Conservation (phyloP, 2,797 vertebrate species). For the Pangasius sanitwongsei region DNA sequence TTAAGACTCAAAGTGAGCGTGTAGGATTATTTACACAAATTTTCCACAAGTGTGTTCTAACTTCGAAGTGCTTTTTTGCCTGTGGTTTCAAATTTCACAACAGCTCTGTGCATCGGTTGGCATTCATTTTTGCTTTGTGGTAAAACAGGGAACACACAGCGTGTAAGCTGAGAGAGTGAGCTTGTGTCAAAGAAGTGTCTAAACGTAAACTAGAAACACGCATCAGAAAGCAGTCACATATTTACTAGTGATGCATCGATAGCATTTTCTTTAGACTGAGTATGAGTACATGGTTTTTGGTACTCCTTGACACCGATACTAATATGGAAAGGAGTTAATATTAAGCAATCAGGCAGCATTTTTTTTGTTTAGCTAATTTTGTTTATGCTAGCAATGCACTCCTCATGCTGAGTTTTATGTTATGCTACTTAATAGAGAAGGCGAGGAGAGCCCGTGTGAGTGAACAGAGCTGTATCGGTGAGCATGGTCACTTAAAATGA, state of each 20-base stretch:
- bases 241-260: not conserved
- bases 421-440: not conserved
- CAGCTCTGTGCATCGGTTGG: not conserved
- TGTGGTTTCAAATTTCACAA: conserved; percentile 22
- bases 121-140: not conserved
- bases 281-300: not conserved
- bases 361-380: not conserved
- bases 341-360: not conserved
- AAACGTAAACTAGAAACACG: not conserved
- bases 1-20: conserved; percentile 1
- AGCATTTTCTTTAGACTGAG: not conserved
- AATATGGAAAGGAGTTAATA: not conserved
- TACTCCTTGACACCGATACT: not conserved
- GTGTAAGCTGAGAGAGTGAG: not conserved
- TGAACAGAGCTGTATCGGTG: too few species aligned
- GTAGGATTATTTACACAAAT: not conserved
- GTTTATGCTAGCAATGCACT: not conserved
- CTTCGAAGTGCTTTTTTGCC: not conserved
- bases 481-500: not conserved
- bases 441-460: not conserved
- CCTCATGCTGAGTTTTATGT: not conserved
- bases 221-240: not conserved
- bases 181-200: not conserved
- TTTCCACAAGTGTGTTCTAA: not conserved
- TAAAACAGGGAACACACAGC: not conserved